Evolutionary conservation across 2,797 vertebrate species (phyloP).

Genomic region (Pelobates cultripes): DNA sequence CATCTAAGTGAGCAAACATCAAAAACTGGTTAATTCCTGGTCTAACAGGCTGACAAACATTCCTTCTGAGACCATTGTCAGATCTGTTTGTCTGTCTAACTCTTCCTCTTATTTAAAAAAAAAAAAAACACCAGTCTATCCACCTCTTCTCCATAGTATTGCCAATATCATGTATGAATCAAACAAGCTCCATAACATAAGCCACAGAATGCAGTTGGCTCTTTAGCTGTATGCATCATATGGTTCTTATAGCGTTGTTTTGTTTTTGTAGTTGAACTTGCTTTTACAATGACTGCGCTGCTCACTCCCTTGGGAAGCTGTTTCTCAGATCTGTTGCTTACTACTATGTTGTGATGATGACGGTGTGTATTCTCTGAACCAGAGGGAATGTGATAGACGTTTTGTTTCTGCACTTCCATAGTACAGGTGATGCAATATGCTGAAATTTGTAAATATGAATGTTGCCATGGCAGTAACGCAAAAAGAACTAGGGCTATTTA

Average conservation of each 20-base stretch:
- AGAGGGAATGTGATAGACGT: conserved; percentile 29
- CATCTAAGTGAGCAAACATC: too few relatives aligned
- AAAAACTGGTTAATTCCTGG: background rate
- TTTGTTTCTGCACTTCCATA: conserved; percentile 46
- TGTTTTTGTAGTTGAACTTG: conserved; percentile 11
- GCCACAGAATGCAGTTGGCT: background rate
- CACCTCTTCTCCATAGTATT: too few relatives aligned
- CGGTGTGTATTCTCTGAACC: conserved; percentile 16
- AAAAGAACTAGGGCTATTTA: background rate
- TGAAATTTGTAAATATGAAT: conserved; percentile 24
- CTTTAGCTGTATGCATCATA: background rate
- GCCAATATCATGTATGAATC: too few relatives aligned
- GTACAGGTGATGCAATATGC: conserved; percentile 45
- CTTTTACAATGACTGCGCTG: conserved; percentile 12
- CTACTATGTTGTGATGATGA: conserved; percentile 36
- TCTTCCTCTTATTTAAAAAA: too few relatives aligned
- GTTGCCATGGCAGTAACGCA: conserved; percentile 19
- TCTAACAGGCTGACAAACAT: background rate
- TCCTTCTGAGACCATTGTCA: background rate
- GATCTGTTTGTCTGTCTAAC: background rate
- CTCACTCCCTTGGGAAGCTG: conserved; percentile 6
- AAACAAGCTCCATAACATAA: too few relatives aligned
- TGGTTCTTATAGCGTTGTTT: background rate
- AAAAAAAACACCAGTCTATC: too few relatives aligned
- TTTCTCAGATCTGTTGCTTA: conserved; percentile 34